Evolutionary conservation across 2,113 vertebrate species (phyloP), one percentile per base, ranked within the genome.

Genomic region (Nanorana parkeri): DNA sequence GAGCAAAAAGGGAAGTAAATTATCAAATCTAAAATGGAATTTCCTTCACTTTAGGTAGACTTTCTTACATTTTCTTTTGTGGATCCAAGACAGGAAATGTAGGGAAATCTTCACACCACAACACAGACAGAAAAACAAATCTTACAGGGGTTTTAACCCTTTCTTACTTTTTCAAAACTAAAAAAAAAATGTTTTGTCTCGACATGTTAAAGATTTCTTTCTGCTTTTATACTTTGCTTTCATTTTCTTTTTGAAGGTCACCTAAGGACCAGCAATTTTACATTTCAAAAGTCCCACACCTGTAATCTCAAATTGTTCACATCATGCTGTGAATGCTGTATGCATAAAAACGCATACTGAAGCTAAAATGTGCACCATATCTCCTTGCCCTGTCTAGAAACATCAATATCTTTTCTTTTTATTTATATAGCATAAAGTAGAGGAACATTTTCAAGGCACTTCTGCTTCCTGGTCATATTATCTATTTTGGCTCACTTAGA

Each of bases 391-490:
- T 72, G 68, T 71, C 36, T 55, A 11, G 19, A 64, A 64, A 81
- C 36, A 7, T 69, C 17, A 69, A 29, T 24, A 23, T 81, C 32
- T 54, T 73, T 54, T 32, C 13, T 60, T 58, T 81, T 65, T 23
- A 21, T 73, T 67, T 80, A 61, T 47, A 56, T 78, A 55, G 54
- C 69, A 36, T 21, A 52, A 73, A 73, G 52, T 29, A 67, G 28
- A 63, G 36, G 56, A 64, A 81, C 20, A 16, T 36, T 5, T 63
- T 24, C 17, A 73, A 58, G 8, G 26, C 16, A 24, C 19, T 28
- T 66, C 60, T 65, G 0, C 16, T 56, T 47, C 32, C 29, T 56
- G 60, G 51, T 61, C 61, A 23, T 24, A 73, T 81, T 81, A 81
- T 68, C 68, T 71, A 23, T 29, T 55, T 52, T 63, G 55, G 68